Base-by-base conservation (phyloP, 2,888 invertebrate species). In the Leptinotarsa rubiginosa region DNA sequence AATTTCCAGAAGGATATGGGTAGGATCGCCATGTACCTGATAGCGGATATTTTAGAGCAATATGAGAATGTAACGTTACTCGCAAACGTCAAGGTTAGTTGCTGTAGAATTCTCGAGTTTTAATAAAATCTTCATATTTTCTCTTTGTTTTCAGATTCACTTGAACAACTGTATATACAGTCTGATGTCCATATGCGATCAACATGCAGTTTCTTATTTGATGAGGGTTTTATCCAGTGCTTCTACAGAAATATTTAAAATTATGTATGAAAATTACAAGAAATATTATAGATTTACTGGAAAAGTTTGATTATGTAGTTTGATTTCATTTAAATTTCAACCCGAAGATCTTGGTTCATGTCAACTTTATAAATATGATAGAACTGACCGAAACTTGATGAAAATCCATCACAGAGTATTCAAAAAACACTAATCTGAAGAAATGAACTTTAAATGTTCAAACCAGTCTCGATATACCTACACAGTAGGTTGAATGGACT, bases 231-330 rank as follows among this genome's bases (percentile, higher is more conserved):
- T 89, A 50, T 87, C 88, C 16, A 83, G 85, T 66, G 88, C 89
- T 47, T 88, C 89, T 5, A 87, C 88, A 16, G 89, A 89, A 83
- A 86, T 89, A 73, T 89, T 89, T 80, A 89, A 89, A 80, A 82
- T 87, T 66, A 81, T 87, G 75, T 87, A 87, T 77, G 86, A 88
- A 18, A 85, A 88, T 81, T 89, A 88, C 80, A 88, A 88, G 62
- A 89, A 87, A 82, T 89, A 87, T 85, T 88, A 89, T 82, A 87
- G 86, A 77, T 90, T 88, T 81, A 88, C 87, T 66, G 90, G 90
- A 70, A 89, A 88, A 87, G 88, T 89, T 68, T 89, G 84, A 85
- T 52, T 5, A 5, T 47, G 49, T 47, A 65, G 70, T 71, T 71
- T 71, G 1, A 71, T 71, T 71, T 47, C 4, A 52, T 22, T 20